These are phyloP conservation scores for Hypanus sabinus DNA, from an alignment of 2,113 vertebrate genomes.

Conservation along the genomic window DNA sequence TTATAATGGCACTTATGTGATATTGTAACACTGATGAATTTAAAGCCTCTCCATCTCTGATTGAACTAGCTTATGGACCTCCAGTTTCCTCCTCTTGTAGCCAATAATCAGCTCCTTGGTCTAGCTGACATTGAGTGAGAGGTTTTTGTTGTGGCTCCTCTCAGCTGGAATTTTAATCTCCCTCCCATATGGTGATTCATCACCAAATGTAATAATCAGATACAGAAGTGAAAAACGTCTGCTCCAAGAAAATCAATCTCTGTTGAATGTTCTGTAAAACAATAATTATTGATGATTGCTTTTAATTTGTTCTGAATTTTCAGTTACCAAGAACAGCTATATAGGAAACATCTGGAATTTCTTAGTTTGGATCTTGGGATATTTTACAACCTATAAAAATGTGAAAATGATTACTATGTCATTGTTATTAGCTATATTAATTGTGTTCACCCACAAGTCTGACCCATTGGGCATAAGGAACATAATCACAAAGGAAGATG, in stretches of 20 bases:
- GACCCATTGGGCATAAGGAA: conserved; percentile 16
- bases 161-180: too few relatives aligned
- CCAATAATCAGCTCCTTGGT: too few relatives aligned
- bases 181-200: too few relatives aligned
- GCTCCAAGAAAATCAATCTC: not conserved
- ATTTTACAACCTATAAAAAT: conserved; percentile 27
- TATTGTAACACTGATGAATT: too few relatives aligned
- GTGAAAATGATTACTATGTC: not conserved
- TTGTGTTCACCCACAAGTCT: conserved; percentile 20
- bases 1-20: too few relatives aligned
- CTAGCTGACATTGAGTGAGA: too few relatives aligned
- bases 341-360: not conserved
- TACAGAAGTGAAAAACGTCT: not conserved
- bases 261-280: not conserved
- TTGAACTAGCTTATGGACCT: too few relatives aligned
- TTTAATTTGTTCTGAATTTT: not conserved
- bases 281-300: not conserved
- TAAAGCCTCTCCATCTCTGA: too few relatives aligned
- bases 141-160: too few relatives aligned
- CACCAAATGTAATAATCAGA: not conserved
- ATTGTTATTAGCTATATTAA: conserved; percentile 12
- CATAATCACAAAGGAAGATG: conserved; percentile 20
- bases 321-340: not conserved
- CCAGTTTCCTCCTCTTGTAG: too few relatives aligned
- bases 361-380: not conserved